Evolutionary conservation across 2,113 vertebrate genomes (phyloP), one percentile per base, ranked within the genome.

Genomic region (Vombatus ursinus): DNA sequence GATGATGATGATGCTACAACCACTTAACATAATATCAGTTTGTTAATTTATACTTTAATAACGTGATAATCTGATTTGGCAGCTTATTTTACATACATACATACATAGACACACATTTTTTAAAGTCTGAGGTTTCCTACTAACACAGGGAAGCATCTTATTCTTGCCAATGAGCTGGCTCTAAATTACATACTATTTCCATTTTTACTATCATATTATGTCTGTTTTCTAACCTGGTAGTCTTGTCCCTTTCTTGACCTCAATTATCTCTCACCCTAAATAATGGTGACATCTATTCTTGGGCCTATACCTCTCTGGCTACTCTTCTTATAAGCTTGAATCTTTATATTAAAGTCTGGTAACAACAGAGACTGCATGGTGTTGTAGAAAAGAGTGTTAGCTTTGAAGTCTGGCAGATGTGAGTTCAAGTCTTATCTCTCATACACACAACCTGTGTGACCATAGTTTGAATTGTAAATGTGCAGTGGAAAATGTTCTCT

Each of bases 181-280:
- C 25, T 68, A 92, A 95, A 57, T 89, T 68, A 96, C 48, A 95
- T 37, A 90, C n/a, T 57, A 26, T 92, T 2, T 68, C 94, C 37
- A 16, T 14, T 94, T 61, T 52, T 48, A 50, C 26, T 50, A 7
- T 89, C 84, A 93, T 44, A 93, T 47, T 61, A 92, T 90, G 91
- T 52, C 47, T 51, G 10, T 91, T 96, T 51, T 92, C 51, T 93
- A 50, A 92, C 47, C 10, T 47, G 10, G n/a, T 0, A 50, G 44
- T 89, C 47, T 90, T 96, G 89, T 93, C 3, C 91, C 53, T 8
- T 84, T 84, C 19, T 84, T 57, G 28, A 97, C 50, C 28, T 31
- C 53, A 52, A 22, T 92, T 52, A 26, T 84, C 3, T 47, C 54
- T 95, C n/a, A 90, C 49, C 28, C 1, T 90, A 57, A 26, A 31